Evolutionary conservation across 2,888 invertebrate genomes (phyloP).

Genomic region (Dusona sp.): DNA sequence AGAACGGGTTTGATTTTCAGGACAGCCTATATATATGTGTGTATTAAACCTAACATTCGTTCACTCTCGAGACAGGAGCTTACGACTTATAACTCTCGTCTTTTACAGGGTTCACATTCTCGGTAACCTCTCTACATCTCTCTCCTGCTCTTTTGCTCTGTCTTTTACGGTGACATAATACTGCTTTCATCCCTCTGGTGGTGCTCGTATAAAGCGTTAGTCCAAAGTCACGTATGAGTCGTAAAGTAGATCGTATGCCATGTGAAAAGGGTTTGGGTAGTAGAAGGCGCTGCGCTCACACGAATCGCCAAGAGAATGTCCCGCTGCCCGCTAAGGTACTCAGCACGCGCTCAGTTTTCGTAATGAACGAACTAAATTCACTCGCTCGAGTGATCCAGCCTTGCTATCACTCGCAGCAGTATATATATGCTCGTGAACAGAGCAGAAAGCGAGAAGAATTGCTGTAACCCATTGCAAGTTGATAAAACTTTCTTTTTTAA

Average conservation of each 20-base stretch:
- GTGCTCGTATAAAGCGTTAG: conserved; percentile 55
- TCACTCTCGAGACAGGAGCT: conserved; percentile 32
- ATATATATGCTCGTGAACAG: background rate
- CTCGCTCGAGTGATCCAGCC: conserved; percentile 62
- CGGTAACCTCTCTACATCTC: conserved; percentile 8
- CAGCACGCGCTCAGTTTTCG: conserved; percentile 72
- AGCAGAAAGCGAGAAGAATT: conserved; percentile 16
- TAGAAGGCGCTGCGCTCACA: conserved; percentile 14
- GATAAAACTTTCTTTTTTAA: conserved; percentile 25
- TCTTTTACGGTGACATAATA: background rate
- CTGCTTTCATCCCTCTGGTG: conserved; percentile 30
- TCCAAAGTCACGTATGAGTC: conserved; percentile 79
- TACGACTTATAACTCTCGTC: conserved; percentile 49
- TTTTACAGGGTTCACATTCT: conserved; percentile 50
- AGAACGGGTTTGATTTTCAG: background rate
- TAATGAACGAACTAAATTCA: conserved; percentile 72
- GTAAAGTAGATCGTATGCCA: conserved; percentile 80
- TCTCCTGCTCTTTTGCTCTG: background rate
- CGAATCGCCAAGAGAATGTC: conserved; percentile 43
- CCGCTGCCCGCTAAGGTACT: conserved; percentile 43
- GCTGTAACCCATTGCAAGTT: background rate
- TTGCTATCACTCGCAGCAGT: background rate
- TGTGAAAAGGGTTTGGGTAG: conserved; percentile 62
- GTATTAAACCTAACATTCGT: conserved; percentile 40
- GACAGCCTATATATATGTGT: conserved; percentile 22